These are phyloP conservation scores for Chloebia gouldiae DNA, from an alignment of 2,113 vertebrate species.

Conservation along the genomic window DNA sequence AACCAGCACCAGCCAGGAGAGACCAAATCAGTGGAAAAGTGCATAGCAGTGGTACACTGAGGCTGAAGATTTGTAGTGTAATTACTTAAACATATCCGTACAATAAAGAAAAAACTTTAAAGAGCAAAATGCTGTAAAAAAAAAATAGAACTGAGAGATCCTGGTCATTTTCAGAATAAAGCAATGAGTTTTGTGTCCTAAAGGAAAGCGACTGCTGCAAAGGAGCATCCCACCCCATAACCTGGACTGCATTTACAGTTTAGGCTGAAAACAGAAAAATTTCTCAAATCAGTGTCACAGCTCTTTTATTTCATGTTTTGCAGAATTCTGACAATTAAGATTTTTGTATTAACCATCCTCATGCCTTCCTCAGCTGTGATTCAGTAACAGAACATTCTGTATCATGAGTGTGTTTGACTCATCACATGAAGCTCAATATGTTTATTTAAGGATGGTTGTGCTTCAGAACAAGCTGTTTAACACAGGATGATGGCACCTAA, in stretches of 20 bases:
- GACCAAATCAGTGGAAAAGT: not conserved
- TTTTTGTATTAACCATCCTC: slow-evolving; percentile 57
- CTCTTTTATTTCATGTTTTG: slow-evolving; percentile 1
- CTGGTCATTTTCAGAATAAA: not conserved
- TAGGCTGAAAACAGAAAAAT: slow-evolving; percentile 22
- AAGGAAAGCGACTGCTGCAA: not conserved
- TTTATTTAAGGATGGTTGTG: slow-evolving; percentile 22
- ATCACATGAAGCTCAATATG: slow-evolving; percentile 12
- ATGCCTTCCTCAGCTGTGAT: slow-evolving; percentile 39
- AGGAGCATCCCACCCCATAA: not conserved
- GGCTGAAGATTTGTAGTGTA: not conserved
- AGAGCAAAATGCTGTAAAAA: not conserved
- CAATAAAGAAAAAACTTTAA: not conserved
- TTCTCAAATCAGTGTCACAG: not conserved
- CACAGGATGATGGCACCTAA: not conserved
- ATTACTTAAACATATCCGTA: not conserved
- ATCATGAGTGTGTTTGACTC: slow-evolving; percentile 14
- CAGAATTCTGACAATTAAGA: slow-evolving; percentile 20
- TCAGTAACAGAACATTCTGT: slow-evolving; percentile 39
- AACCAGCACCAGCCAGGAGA: not conserved
- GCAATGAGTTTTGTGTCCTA: not conserved
- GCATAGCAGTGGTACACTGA: not conserved
- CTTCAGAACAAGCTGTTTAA: slow-evolving; percentile 29
- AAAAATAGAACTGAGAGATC: not conserved
- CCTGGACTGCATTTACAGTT: not conserved